These are phyloP conservation scores for Taenaris catops DNA, from an alignment of 2,888 invertebrate species.

Conservation along the genomic window DNA sequence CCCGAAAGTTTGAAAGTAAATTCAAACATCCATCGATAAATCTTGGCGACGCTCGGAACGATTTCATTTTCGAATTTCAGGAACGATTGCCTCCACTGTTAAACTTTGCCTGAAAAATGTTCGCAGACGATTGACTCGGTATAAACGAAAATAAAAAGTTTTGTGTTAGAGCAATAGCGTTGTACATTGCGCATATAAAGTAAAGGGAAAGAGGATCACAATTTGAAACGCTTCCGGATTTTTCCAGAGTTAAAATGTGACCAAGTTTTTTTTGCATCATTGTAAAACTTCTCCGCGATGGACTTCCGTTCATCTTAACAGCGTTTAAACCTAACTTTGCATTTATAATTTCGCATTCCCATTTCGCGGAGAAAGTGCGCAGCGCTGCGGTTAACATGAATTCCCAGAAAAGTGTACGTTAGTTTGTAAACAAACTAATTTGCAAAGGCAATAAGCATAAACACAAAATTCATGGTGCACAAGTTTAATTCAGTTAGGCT, in stretches of 20 bases:
- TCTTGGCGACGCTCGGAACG: slow-evolving; percentile 77
- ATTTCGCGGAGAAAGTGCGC: slow-evolving; percentile 22
- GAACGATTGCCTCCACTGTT: slow-evolving; percentile 79
- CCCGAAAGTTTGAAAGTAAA: slow-evolving; percentile 76
- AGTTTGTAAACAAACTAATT: slow-evolving; percentile 46
- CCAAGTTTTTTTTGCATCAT: slow-evolving; percentile 51
- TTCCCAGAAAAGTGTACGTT: slow-evolving; percentile 33
- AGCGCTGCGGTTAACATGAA: slow-evolving; percentile 19
- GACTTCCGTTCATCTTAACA: slow-evolving; percentile 31
- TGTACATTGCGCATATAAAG: slow-evolving; percentile 71
- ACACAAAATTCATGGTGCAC: slow-evolving; percentile 51
- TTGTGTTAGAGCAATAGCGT: slow-evolving; percentile 74
- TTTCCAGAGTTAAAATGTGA: slow-evolving; percentile 50
- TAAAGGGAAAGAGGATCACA: slow-evolving; percentile 61
- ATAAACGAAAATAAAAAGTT: slow-evolving; percentile 80
- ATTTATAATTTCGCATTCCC: slow-evolving; percentile 27
- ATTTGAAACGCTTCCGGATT: slow-evolving; percentile 55
- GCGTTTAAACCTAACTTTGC: slow-evolving; percentile 33
- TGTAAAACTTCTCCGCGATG: slow-evolving; percentile 41
- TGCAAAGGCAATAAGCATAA: slow-evolving; percentile 48
- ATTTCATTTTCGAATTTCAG: slow-evolving; percentile 81
- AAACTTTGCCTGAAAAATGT: slow-evolving; percentile 80
- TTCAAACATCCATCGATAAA: slow-evolving; percentile 79
- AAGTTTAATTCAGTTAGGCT: slow-evolving; percentile 68
- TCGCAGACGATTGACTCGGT: slow-evolving; percentile 78